Percentiles rank a stretch among this genome's conserved stretches.
Conservation (phyloP, 2,113 vertebrate species). For the Platycercus adscitus region DNA sequence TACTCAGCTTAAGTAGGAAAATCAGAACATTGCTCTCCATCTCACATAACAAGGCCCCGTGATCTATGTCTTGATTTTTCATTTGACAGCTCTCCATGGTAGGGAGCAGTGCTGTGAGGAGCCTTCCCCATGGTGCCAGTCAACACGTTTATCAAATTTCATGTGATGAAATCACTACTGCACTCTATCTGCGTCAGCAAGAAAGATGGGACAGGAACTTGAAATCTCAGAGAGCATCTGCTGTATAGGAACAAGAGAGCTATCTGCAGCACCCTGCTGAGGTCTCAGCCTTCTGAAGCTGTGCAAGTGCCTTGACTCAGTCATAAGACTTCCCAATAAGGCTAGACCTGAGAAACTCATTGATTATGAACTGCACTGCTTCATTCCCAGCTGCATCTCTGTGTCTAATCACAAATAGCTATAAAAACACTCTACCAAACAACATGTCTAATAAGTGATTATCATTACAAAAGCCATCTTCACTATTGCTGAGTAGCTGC, state of each 20-base stretch:
- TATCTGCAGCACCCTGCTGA: neutral
- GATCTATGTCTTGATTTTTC: neutral
- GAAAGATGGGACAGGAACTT: neutral
- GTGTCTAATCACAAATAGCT: neutral
- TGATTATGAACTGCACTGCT: neutral
- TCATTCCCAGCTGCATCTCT: neutral
- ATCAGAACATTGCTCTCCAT: neutral
- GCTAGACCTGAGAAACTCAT: neutral
- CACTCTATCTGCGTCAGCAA: conserved; percentile 1
- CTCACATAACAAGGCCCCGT: neutral
- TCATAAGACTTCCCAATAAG: neutral
- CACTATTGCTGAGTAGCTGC: neutral
- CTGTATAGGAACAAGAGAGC: neutral
- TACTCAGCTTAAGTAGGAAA: neutral
- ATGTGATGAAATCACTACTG: conserved; percentile 12
- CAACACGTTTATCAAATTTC: conserved; percentile 40
- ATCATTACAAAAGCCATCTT: neutral
- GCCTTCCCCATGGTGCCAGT: neutral
- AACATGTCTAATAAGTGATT: neutral
- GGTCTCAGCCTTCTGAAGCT: neutral
- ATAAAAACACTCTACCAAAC: neutral
- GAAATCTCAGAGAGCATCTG: conserved; percentile 19
- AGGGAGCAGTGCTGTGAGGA: neutral
- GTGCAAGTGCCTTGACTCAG: neutral
- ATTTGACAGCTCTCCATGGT: neutral